Conservation (phyloP, 2,797 vertebrate species). For the Ispidina lecontei region DNA sequence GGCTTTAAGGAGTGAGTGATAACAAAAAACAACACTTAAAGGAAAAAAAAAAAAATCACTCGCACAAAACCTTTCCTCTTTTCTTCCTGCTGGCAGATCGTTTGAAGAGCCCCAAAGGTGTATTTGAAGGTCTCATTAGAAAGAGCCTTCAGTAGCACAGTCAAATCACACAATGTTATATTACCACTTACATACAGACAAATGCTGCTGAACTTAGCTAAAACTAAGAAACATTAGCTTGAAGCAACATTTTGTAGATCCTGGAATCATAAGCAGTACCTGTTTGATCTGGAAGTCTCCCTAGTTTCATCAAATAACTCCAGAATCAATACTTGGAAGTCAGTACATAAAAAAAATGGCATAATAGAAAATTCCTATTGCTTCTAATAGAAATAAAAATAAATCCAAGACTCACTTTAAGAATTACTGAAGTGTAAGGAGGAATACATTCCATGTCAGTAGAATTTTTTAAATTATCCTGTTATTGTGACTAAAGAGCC, state of each 20-base stretch:
- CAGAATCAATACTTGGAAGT: conserved; percentile 1
- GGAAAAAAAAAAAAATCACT: not conserved
- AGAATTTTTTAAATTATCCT: not conserved
- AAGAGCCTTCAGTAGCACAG: conserved; percentile 46
- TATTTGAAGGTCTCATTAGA: conserved; percentile 13
- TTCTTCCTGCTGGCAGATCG: not conserved
- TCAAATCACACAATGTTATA: conserved; percentile 64
- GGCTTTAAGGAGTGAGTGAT: not conserved
- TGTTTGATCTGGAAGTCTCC: conserved; percentile 54
- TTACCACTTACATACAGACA: conserved; percentile 50
- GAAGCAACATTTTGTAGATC: conserved; percentile 44
- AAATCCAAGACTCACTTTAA: not conserved
- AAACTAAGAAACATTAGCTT: conserved; percentile 57
- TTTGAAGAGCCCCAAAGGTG: not conserved
- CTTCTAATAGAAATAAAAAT: not conserved
- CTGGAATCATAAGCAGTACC: conserved; percentile 46
- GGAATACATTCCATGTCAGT: not conserved
- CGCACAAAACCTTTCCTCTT: not conserved
- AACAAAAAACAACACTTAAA: not conserved
- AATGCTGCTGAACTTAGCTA: conserved; percentile 62
- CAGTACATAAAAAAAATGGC: not conserved
- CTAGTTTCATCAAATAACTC: conserved; percentile 27
- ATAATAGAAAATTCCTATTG: not conserved
- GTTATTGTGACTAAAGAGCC: not conserved
- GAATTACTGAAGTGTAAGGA: not conserved